phyloP scores from a whole-genome alignment of 2,888 invertebrate species.

The Dioctria rufipes region DNA sequence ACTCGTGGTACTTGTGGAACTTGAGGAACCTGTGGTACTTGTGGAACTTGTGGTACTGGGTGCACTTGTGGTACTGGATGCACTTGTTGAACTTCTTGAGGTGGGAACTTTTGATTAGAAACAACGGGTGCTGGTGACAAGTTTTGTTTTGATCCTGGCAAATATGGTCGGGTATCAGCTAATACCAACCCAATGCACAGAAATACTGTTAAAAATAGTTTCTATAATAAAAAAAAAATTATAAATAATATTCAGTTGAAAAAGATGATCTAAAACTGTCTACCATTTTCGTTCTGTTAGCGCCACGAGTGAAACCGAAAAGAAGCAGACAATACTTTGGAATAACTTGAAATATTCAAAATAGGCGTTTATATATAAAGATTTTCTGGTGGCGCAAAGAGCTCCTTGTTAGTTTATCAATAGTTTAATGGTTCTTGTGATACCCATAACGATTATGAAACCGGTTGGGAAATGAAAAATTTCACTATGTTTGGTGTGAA shows the following conservation, averaged over 20 bases:
- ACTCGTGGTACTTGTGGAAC: no score
- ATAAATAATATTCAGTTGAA: conserved; percentile 11
- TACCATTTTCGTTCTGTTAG: conserved; percentile 20
- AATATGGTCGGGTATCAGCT: conserved; percentile 32
- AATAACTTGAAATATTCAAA: conserved; percentile 27
- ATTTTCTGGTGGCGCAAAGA: background rate
- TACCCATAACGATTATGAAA: background rate
- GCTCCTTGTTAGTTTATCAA: background rate
- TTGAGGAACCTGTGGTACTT: background rate
- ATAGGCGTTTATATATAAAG: conserved; percentile 30
- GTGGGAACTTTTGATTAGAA: no score
- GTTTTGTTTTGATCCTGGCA: conserved; percentile 8
- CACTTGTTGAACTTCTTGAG: no score
- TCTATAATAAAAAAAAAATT: background rate
- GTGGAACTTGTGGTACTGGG: no score
- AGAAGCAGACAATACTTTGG: conserved; percentile 1
- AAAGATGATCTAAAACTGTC: background rate
- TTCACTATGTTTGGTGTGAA: no score
- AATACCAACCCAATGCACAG: conserved; percentile 24
- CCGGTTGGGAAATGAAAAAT: background rate
- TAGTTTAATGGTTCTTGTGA: background rate
- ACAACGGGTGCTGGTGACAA: background rate
- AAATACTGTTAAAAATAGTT: conserved; percentile 4
- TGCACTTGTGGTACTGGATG: background rate
- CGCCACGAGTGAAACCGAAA: conserved; percentile 13